A percentile compares a stretch with the other conserved stretches of the same genome.
Conservation (phyloP, 2,113 vertebrate genomes). For the Nyctibius bracteatus region DNA sequence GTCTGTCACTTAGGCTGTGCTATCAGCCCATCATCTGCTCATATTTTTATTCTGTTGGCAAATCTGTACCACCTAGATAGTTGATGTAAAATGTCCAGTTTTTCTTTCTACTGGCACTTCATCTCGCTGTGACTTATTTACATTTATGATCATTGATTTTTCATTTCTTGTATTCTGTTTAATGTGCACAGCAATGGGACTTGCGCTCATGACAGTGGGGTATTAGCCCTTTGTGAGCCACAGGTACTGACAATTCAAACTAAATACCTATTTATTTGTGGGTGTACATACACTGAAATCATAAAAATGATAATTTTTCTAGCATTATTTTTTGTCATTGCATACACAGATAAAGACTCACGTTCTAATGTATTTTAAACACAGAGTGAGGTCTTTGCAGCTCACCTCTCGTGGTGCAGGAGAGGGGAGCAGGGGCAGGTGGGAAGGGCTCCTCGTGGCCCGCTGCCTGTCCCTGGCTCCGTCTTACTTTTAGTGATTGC, state of each 20-base stretch:
- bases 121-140: not conserved
- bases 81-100: not conserved
- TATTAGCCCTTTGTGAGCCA: not conserved
- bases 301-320: not conserved
- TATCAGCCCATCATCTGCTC: not conserved
- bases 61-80: not conserved
- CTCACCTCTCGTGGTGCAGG: not conserved
- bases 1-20: not conserved
- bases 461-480: not conserved
- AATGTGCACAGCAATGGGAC: accelerated
- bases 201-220: accelerated
- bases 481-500: not conserved
- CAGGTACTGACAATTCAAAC: not conserved
- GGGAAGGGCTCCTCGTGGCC: not conserved
- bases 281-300: not conserved
- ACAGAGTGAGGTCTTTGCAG: not conserved
- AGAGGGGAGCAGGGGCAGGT: not conserved
- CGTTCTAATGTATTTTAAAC: not conserved
- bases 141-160: not conserved
- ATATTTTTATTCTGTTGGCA: not conserved
- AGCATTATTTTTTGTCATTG: not conserved
- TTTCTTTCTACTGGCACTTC: not conserved
- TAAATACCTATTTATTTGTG: not conserved
- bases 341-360: accelerated
- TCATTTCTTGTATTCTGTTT: not conserved